phyloP scores from a whole-genome alignment of 2,888 invertebrate genomes.

The Diogma glabrata region DNA sequence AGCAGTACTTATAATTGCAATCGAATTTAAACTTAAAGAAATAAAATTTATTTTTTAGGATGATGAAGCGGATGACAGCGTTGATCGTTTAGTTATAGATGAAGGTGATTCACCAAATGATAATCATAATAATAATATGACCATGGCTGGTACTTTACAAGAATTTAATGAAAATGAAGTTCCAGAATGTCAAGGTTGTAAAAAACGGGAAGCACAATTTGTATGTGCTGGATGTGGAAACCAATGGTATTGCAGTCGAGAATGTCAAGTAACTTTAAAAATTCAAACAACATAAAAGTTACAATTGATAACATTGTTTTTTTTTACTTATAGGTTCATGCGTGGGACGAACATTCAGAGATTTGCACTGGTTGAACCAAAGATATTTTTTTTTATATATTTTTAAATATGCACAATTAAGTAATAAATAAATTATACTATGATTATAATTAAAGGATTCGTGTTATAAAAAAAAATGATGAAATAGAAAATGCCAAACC shows the following conservation, averaged over 20 bases:
- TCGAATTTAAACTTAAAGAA: slow-evolving; percentile 7
- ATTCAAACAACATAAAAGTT: background rate
- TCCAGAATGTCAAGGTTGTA: slow-evolving; percentile 78
- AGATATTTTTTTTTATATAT: slow-evolving; percentile 4
- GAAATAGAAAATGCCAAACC: too few relatives aligned
- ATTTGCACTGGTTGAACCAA: slow-evolving; percentile 59
- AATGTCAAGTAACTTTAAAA: slow-evolving; percentile 64
- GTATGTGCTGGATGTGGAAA: slow-evolving; percentile 84
- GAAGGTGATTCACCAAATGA: slow-evolving; percentile 40
- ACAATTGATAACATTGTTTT: slow-evolving; percentile 16
- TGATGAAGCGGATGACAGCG: slow-evolving; percentile 51
- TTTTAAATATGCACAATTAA: background rate
- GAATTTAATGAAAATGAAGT: slow-evolving; percentile 37
- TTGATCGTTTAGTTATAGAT: slow-evolving; percentile 47
- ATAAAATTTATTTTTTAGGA: slow-evolving; percentile 24
- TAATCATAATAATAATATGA: slow-evolving; percentile 30
- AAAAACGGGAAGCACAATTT: slow-evolving; percentile 68
- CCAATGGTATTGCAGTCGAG: slow-evolving; percentile 90
- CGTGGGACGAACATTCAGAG: slow-evolving; percentile 82
- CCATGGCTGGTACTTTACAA: slow-evolving; percentile 25
- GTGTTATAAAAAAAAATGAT: too few relatives aligned
- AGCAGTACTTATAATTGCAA: background rate
- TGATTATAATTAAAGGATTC: background rate
- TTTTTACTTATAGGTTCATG: slow-evolving; percentile 52
- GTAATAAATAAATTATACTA: background rate